These are phyloP conservation scores for Malurus alboscapulatus DNA, from an alignment of 2,113 vertebrate genomes.

Conservation along the genomic window DNA sequence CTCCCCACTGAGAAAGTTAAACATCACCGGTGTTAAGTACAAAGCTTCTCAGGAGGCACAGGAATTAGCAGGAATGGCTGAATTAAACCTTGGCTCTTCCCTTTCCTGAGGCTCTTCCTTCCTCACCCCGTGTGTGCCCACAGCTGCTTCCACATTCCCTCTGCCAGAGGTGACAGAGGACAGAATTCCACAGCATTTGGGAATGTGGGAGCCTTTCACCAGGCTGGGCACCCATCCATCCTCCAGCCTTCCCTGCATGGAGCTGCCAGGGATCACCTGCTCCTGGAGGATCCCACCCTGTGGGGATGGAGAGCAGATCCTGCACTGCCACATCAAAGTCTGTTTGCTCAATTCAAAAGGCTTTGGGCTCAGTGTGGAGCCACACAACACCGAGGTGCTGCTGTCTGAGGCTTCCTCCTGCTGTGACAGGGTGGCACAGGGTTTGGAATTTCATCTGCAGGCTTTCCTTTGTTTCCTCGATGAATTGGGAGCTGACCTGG, in stretches of 20 bases:
- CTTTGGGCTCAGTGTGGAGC: neutral
- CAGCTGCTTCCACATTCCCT: neutral
- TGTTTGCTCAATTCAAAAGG: constrained; percentile 42
- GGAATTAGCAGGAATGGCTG: neutral
- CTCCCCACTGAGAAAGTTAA: neutral
- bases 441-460: constrained; percentile 14
- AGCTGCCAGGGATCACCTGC: neutral
- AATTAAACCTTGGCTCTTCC: neutral
- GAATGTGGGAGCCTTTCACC: accelerated
- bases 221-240: neutral
- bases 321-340: constrained; percentile 8
- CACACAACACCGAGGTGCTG: constrained; percentile 28
- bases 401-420: constrained; percentile 1
- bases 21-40: neutral
- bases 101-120: neutral
- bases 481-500: neutral
- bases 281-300: neutral
- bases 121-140: neutral
- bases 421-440: neutral
- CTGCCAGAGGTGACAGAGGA: accelerated
- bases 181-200: neutral
- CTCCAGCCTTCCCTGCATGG: neutral
- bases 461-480: neutral
- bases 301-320: accelerated
- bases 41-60: neutral